Base-by-base conservation (phyloP, 2,113 vertebrate species). In the Cebidichthys violaceus region DNA sequence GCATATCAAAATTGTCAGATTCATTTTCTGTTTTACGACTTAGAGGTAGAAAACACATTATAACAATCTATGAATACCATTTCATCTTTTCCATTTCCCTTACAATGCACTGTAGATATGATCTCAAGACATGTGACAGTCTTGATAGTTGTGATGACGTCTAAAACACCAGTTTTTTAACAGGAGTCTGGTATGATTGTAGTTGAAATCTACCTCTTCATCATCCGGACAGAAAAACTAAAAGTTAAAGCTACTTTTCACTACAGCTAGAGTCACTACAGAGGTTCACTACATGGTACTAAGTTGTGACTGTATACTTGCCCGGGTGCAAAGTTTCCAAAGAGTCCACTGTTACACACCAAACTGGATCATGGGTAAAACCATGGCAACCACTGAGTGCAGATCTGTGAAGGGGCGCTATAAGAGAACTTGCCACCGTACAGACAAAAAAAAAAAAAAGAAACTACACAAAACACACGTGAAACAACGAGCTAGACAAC, bases 261-360 rank as follows among this genome's bases (percentile, higher is more conserved):
- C 90, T 90, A 93, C 64, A 73, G n/a, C 83, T 84, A 90, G 66
- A 81, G 52, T 45, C 24, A 82, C 90, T 89, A 92, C 68, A 81
- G 68, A 77, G 61, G 47, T 29, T 57, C 17, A 75, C 85, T 92
- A 91, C 83, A 70, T 31, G 74, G 70, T 84, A 74, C 88, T 71
- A 77, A 35, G 70, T 81, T 67, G 41, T 57, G 75, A 91, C 88
- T 83, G 77, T 81, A 94, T 95, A 94, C 94, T 90, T 92, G 92
- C 94, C 92, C 89, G 75, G 77, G 45, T 81, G 84, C 70, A 90
- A 89, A 87, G 85, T 81, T 90, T 92, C 90, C 90, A 93, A 45
- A 89, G 88, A 90, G 82, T 92, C 93, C 91, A 90, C 82, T 85
- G 89, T 84, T 85, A 81, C 13, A 82, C 76, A 91, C 70, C 90